phyloP scores from a whole-genome alignment of 2,888 invertebrate genomes.

The Megaustenia siamemsis region DNA sequence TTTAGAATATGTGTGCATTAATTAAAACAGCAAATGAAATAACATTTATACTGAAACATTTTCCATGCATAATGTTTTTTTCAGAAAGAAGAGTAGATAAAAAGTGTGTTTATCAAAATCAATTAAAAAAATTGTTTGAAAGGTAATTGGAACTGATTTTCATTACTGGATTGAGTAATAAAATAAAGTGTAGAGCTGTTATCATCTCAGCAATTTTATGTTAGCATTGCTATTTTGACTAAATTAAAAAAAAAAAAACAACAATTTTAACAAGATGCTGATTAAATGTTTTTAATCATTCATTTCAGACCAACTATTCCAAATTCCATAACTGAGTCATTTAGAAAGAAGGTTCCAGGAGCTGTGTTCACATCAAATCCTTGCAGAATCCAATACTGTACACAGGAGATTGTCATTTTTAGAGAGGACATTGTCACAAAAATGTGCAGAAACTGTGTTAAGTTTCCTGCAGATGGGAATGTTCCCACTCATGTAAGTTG shows the following conservation, averaged over 20 bases:
- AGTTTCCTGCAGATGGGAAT: constrained; percentile 88
- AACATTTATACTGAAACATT: too few species aligned
- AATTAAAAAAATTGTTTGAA: too few species aligned
- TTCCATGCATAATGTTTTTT: too few species aligned
- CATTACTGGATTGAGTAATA: too few species aligned
- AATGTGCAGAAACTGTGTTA: constrained; percentile 92
- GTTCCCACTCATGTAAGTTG: constrained; percentile 87
- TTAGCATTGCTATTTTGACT: background rate
- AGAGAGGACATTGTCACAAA: constrained; percentile 95
- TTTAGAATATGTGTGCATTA: too few species aligned
- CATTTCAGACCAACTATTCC: constrained; percentile 87
- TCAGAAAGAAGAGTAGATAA: too few species aligned
- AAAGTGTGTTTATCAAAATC: too few species aligned
- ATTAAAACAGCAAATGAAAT: too few species aligned
- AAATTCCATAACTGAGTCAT: constrained; percentile 86
- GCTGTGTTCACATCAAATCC: constrained; percentile 92
- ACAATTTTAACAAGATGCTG: too few species aligned
- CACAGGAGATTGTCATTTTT: constrained; percentile 93
- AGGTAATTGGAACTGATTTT: too few species aligned
- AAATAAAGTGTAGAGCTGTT: too few species aligned
- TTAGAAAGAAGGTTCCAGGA: constrained; percentile 83
- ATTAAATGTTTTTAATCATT: background rate
- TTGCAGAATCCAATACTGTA: constrained; percentile 95
- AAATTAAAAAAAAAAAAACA: background rate
- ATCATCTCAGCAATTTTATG: too few species aligned